Conservation (phyloP, 2,888 invertebrate species). For the Plusia festucae region DNA sequence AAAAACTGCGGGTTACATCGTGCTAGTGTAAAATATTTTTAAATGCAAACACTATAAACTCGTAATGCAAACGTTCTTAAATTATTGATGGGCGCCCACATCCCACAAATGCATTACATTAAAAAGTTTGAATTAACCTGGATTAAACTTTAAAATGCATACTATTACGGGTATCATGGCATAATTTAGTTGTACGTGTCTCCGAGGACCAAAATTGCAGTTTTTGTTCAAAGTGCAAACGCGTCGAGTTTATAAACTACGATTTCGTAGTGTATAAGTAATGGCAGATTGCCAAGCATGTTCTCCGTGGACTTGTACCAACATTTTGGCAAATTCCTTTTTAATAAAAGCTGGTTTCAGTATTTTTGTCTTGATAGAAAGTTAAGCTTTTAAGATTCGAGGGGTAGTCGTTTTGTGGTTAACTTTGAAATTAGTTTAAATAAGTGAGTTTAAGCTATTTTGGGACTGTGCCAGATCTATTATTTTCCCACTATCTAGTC, state of each 20-base stretch:
- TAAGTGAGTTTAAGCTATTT: neutral
- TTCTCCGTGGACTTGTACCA: neutral
- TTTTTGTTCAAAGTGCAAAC: slow-evolving; percentile 16
- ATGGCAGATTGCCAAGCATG: slow-evolving; percentile 29
- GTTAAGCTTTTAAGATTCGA: neutral
- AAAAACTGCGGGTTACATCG: no score
- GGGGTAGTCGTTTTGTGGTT: neutral
- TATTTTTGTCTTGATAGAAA: neutral
- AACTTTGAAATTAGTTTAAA: neutral
- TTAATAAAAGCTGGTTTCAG: neutral
- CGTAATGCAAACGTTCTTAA: neutral
- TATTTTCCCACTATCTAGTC: neutral
- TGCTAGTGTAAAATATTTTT: no score
- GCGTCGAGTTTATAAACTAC: slow-evolving; percentile 22
- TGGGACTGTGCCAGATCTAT: neutral
- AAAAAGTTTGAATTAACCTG: neutral
- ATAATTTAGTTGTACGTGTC: slow-evolving; percentile 8
- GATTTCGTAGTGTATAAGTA: slow-evolving; percentile 8
- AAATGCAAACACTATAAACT: neutral
- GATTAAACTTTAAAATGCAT: slow-evolving; percentile 11
- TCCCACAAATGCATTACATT: neutral
- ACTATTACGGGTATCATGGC: slow-evolving; percentile 10
- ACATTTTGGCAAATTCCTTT: neutral
- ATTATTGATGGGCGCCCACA: neutral
- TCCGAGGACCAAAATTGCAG: slow-evolving; percentile 13